These are phyloP conservation scores for Thyatira batis DNA, from an alignment of 2,888 invertebrate genomes.

Conservation along the genomic window DNA sequence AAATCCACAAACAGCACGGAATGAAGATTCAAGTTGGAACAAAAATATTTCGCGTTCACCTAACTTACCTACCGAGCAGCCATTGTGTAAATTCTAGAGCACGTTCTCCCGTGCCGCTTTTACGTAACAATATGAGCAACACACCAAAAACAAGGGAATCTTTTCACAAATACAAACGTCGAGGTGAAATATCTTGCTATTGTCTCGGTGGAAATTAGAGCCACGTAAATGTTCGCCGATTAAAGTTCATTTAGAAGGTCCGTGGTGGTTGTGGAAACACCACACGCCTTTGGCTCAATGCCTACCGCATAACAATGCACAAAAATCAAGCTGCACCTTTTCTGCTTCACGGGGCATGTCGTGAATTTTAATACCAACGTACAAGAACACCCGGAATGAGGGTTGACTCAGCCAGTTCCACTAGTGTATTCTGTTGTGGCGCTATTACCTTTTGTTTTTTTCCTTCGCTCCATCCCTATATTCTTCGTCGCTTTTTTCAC, in stretches of 20 bases:
- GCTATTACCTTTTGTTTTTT: conserved; percentile 15
- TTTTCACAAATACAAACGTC: conserved; percentile 9
- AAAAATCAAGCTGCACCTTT: conserved; percentile 50
- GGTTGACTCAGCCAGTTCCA: background rate
- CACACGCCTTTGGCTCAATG: conserved; percentile 21
- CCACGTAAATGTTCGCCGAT: conserved; percentile 31
- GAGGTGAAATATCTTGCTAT: conserved; percentile 14
- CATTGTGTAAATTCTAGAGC: conserved; percentile 2
- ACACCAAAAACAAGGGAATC: conserved; percentile 1
- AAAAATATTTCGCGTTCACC: conserved; percentile 4
- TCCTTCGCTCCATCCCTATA: conserved; percentile 15
- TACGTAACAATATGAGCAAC: conserved; percentile 2
- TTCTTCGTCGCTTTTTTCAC: conserved; percentile 27
- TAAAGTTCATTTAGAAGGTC: conserved; percentile 29
- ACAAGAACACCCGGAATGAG: conserved; percentile 16
- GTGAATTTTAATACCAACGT: conserved; percentile 49
- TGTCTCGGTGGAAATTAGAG: conserved; percentile 28
- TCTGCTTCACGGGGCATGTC: conserved; percentile 22
- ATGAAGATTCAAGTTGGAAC: background rate
- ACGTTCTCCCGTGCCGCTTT: background rate
- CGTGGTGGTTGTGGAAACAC: background rate
- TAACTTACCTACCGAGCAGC: background rate
- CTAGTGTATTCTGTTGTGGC: conserved; percentile 1
- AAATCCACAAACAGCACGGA: background rate
- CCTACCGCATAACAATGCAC: conserved; percentile 47